Conservation (phyloP, 1,140 invertebrate genomes). For the Bathynomus jamesi region DNA sequence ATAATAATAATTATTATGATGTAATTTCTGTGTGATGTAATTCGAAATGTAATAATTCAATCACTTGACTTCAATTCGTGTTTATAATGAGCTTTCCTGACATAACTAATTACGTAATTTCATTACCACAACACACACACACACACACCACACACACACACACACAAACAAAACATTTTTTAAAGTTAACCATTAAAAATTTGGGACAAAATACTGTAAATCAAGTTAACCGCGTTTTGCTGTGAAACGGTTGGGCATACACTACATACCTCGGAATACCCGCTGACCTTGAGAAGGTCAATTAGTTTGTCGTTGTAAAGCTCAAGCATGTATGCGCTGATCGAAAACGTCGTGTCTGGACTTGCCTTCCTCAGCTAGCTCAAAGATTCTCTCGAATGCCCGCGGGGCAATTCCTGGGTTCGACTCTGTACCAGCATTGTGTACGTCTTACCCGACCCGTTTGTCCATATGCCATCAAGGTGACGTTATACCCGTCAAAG, state of each 20-base stretch:
- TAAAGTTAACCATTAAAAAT: too few relatives aligned
- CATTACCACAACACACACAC: too few relatives aligned
- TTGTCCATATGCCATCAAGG: slow-evolving; percentile 86
- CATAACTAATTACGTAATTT: too few relatives aligned
- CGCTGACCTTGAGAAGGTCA: slow-evolving; percentile 54
- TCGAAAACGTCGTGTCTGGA: slow-evolving; percentile 62
- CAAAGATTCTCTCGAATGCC: slow-evolving; percentile 73
- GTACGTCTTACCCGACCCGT: slow-evolving; percentile 89
- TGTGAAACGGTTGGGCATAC: not conserved
- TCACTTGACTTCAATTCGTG: too few relatives aligned
- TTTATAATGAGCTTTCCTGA: too few relatives aligned
- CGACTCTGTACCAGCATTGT: slow-evolving; percentile 70
- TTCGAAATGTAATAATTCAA: too few relatives aligned
- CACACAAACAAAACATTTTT: too few relatives aligned
- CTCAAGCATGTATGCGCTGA: slow-evolving; percentile 41
- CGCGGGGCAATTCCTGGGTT: slow-evolving; percentile 69
- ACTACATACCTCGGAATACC: slow-evolving; percentile 15
- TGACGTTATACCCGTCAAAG: slow-evolving; percentile 72
- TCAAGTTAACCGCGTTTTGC: too few relatives aligned
- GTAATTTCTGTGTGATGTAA: too few relatives aligned
- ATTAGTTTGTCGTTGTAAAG: slow-evolving; percentile 60
- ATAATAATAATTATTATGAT: too few relatives aligned
- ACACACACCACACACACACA: too few relatives aligned
- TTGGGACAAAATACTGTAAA: too few relatives aligned
- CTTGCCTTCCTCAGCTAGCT: slow-evolving; percentile 54